A percentile compares a stretch with the other conserved stretches of the same genome.
Conservation (phyloP, 2,797 vertebrate species). For the Dryobates pubescens region DNA sequence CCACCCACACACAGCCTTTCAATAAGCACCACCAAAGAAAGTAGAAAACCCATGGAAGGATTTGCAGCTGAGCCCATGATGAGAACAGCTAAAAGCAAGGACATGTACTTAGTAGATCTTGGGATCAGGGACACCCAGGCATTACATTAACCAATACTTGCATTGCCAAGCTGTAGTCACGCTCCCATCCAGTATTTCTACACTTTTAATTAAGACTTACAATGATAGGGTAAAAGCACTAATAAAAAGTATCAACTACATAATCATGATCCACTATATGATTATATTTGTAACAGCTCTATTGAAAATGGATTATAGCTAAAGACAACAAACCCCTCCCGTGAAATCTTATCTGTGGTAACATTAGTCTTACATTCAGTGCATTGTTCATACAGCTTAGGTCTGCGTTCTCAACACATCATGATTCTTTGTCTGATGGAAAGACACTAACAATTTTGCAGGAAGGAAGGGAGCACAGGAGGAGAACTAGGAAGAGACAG, state of each 20-base stretch:
- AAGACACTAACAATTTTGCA: constrained; percentile 17
- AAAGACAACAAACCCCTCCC: constrained; percentile 29
- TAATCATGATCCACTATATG: background rate
- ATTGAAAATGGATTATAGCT: background rate
- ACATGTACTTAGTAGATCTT: background rate
- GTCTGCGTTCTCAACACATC: background rate
- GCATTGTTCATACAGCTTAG: background rate
- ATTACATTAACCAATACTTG: background rate
- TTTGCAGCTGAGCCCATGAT: background rate
- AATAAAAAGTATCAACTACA: background rate
- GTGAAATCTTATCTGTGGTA: constrained; percentile 26
- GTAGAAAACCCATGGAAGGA: background rate
- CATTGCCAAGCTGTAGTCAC: background rate
- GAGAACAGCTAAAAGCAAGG: background rate
- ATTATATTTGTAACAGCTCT: background rate
- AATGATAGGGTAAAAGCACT: background rate
- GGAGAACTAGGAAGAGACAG: constrained; percentile 32
- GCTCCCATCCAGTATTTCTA: background rate
- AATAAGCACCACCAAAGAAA: background rate
- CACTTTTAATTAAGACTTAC: background rate
- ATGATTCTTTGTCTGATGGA: background rate
- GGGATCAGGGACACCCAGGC: background rate
- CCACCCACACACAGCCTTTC: background rate
- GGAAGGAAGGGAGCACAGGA: constrained; percentile 37
- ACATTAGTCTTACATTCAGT: background rate